Percentiles rank a stretch among this genome's conserved stretches.
phyloP scores from a whole-genome alignment of 2,888 invertebrate genomes.

The Sinodicranocentrus sp. region DNA sequence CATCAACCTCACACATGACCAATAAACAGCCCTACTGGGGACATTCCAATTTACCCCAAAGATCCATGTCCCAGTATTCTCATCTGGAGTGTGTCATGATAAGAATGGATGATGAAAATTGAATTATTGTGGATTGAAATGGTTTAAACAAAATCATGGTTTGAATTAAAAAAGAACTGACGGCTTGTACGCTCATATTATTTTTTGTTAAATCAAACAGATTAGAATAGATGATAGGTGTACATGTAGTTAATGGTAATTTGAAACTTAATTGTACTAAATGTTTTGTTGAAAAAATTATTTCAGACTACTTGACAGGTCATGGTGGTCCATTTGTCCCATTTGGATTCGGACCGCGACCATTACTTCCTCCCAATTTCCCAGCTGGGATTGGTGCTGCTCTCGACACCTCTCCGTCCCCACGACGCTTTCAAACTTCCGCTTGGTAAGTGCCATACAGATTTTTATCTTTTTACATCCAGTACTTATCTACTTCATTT shows the following conservation, averaged over 20 bases:
- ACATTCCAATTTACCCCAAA: slow-evolving; percentile 44
- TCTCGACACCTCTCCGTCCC: slow-evolving; percentile 70
- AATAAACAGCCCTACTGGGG: slow-evolving; percentile 45
- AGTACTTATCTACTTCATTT: not conserved
- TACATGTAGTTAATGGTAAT: not conserved
- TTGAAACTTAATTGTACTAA: not conserved
- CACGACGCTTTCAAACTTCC: slow-evolving; percentile 76
- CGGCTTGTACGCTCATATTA: no score
- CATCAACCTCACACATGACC: slow-evolving; percentile 60
- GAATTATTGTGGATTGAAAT: not conserved
- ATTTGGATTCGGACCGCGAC: slow-evolving; percentile 73
- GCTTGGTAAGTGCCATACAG: slow-evolving; percentile 69
- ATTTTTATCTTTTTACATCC: slow-evolving; percentile 17
- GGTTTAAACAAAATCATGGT: not conserved
- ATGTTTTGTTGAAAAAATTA: not conserved
- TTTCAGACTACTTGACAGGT: slow-evolving; percentile 68
- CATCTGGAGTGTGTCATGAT: no score
- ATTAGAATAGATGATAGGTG: not conserved
- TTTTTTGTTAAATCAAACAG: not conserved
- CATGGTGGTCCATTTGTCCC: slow-evolving; percentile 75
- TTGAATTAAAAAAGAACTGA: no score
- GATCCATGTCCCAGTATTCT: no score
- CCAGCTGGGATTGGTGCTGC: slow-evolving; percentile 69
- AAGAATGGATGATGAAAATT: no score
- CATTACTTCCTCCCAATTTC: slow-evolving; percentile 74